A percentile compares a stretch with the other conserved stretches of the same genome.
These are phyloP conservation scores for Helicoverpa zea DNA, from an alignment of 1,140 invertebrate species.

Conservation along the genomic window DNA sequence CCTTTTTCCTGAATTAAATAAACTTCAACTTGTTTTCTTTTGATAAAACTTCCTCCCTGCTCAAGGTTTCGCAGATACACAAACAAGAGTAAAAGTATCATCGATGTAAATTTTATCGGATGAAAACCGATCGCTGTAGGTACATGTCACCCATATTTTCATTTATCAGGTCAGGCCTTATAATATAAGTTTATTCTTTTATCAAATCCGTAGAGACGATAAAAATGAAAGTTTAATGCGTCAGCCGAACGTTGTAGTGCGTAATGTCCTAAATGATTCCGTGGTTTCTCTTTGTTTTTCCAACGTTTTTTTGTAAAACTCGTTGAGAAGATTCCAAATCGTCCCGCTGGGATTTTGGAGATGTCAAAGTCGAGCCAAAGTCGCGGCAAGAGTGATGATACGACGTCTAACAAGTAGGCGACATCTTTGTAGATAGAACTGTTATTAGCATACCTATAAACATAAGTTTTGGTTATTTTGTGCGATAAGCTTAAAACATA, in stretches of 20 bases:
- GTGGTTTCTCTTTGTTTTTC: constrained; percentile 45
- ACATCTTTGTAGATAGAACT: neutral
- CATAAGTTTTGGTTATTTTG: neutral
- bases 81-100: neutral
- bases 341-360: constrained; percentile 25
- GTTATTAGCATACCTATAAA: neutral
- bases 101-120: neutral
- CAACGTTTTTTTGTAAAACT: constrained; percentile 25
- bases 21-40: constrained; percentile 1
- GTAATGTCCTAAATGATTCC: constrained; percentile 39
- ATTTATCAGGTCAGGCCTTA: neutral
- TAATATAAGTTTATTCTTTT: constrained; percentile 13
- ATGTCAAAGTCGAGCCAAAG: constrained; percentile 38
- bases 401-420: neutral
- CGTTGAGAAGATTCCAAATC: constrained; percentile 38
- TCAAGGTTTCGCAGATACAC: neutral
- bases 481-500: neutral
- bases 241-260: constrained; percentile 17
- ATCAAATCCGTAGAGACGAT: constrained; percentile 8
- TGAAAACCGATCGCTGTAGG: neutral
- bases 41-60: neutral
- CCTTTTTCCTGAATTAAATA: neutral
- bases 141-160: neutral
- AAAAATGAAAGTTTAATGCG: constrained; percentile 42
- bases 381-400: constrained; percentile 27